phyloP scores from a whole-genome alignment of 2,797 vertebrate species.

The Periparus ater region DNA sequence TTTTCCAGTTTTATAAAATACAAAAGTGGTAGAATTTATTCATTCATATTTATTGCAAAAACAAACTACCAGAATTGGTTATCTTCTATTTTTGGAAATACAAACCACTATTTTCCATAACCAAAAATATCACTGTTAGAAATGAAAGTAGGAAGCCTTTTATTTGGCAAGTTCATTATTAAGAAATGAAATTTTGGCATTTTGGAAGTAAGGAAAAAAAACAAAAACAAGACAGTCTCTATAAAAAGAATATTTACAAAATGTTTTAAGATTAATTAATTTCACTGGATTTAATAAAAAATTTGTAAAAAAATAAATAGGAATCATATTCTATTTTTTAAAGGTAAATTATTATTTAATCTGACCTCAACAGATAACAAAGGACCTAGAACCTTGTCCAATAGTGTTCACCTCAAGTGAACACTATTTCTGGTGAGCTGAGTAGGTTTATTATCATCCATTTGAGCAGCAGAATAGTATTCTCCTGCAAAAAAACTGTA shows the following conservation, averaged over 20 bases:
- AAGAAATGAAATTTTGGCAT: not conserved
- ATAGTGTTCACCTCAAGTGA: not conserved
- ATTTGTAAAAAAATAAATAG: not conserved
- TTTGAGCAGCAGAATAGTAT: not conserved
- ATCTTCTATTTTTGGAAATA: not conserved
- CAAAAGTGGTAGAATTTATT: not conserved
- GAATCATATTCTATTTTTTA: not conserved
- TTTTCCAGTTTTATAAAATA: not conserved
- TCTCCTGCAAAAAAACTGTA: not conserved
- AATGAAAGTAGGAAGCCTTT: not conserved
- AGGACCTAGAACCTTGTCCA: not conserved
- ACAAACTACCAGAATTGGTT: not conserved
- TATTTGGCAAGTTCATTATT: not conserved
- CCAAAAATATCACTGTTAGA: not conserved
- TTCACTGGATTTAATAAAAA: not conserved
- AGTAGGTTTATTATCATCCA: not conserved
- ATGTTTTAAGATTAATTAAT: not conserved
- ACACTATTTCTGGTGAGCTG: not conserved
- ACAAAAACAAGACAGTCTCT: not conserved
- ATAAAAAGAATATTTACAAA: not conserved
- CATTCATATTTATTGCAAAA: not conserved
- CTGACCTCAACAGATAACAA: not conserved
- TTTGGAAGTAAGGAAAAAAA: not conserved
- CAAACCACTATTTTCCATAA: not conserved
- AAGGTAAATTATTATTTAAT: not conserved